Conservation (phyloP, 2,888 invertebrate genomes). For the Temnothorax ravouxi region DNA sequence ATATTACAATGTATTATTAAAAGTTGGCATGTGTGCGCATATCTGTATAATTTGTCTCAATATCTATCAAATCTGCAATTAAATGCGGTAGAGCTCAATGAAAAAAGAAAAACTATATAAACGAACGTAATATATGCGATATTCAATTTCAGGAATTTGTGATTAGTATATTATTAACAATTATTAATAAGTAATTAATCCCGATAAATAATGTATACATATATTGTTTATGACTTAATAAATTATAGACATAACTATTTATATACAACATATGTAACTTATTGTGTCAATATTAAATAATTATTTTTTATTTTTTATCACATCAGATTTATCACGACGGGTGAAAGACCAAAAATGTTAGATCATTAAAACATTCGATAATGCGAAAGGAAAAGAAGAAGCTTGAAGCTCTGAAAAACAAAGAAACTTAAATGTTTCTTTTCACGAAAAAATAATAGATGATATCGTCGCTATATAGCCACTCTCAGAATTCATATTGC, state of each 20-base stretch:
- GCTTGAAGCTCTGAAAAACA: background rate
- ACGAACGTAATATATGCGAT: slow-evolving; percentile 6
- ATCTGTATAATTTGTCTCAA: slow-evolving; percentile 15
- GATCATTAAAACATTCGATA: background rate
- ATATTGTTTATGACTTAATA: slow-evolving; percentile 6
- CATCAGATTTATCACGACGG: background rate
- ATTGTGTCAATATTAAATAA: background rate
- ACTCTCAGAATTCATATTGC: slow-evolving; percentile 79
- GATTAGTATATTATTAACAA: slow-evolving; percentile 3
- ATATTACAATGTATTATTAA: slow-evolving; percentile 56
- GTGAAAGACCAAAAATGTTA: background rate
- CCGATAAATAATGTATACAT: background rate
- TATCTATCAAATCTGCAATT: slow-evolving; percentile 36
- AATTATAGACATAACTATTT: background rate
- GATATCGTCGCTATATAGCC: slow-evolving; percentile 37
- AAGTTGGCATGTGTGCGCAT: slow-evolving; percentile 1
- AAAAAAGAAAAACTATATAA: slow-evolving; percentile 6
- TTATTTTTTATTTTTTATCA: background rate
- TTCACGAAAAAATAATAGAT: background rate
- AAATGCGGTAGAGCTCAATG: slow-evolving; percentile 13
- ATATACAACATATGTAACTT: background rate
- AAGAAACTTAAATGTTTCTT: background rate
- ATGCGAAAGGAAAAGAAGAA: too few species aligned
- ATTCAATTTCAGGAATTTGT: slow-evolving; percentile 20
- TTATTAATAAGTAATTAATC: slow-evolving; percentile 35